Conservation (phyloP, 2,113 vertebrate genomes). For the Vidua macroura region DNA sequence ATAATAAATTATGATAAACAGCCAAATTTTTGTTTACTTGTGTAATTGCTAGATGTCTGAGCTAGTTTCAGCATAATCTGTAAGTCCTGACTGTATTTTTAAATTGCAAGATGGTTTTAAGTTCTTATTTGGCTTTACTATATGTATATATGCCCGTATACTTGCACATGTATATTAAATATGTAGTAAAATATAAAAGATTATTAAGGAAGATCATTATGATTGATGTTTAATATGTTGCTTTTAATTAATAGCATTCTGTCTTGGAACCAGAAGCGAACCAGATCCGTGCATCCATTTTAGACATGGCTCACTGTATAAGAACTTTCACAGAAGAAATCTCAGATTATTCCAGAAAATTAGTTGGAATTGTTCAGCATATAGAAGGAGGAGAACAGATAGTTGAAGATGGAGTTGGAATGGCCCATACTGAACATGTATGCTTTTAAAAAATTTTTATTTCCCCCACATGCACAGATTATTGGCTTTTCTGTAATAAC, state of each 20-base stretch:
- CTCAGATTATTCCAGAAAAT: slow-evolving; percentile 95
- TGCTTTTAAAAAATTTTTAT: neutral
- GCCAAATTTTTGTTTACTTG: neutral
- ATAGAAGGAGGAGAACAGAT: slow-evolving; percentile 98
- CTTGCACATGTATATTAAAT: neutral
- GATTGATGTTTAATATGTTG: slow-evolving; percentile 4
- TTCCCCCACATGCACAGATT: neutral
- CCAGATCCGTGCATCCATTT: slow-evolving; percentile 96
- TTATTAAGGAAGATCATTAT: neutral
- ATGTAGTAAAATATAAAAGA: neutral
- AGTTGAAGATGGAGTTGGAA: slow-evolving; percentile 93
- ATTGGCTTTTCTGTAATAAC: neutral
- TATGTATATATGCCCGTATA: neutral
- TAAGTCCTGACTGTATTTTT: neutral
- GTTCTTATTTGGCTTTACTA: neutral
- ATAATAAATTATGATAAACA: neutral
- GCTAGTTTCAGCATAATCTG: neutral
- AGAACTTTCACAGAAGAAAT: slow-evolving; percentile 97
- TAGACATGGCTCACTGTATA: slow-evolving; percentile 99
- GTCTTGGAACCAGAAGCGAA: slow-evolving; percentile 93
- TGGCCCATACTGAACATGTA: slow-evolving; percentile 97
- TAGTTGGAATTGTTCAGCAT: slow-evolving; percentile 94
- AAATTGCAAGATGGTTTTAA: neutral
- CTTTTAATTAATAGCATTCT: slow-evolving; percentile 80
- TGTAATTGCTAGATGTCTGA: neutral